phyloP scores from a whole-genome alignment of 1,140 invertebrate species.

The Sipha flava region DNA sequence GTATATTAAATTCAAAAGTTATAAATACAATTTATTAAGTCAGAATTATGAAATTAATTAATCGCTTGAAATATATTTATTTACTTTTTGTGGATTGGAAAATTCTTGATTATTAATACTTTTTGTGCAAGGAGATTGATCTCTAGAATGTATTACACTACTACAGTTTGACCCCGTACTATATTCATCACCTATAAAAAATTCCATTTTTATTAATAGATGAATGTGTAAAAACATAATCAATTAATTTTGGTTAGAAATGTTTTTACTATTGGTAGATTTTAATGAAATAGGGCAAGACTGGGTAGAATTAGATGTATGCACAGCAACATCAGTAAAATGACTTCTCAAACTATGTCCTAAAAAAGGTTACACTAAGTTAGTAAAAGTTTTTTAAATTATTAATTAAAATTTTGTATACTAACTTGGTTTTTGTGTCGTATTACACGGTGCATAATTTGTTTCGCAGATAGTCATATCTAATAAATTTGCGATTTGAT shows the following conservation, averaged over 20 bases:
- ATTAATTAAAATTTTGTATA: background rate
- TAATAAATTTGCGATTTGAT: constrained; percentile 82
- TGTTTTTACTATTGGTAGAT: background rate
- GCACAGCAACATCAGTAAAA: background rate
- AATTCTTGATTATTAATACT: background rate
- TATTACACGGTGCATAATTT: constrained; percentile 1
- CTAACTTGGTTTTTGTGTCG: background rate
- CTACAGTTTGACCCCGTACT: constrained; percentile 9
- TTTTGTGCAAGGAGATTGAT: background rate
- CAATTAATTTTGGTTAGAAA: too few relatives aligned
- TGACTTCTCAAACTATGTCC: background rate
- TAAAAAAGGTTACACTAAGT: background rate
- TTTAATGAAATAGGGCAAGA: background rate
- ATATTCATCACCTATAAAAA: constrained; percentile 3
- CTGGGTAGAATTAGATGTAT: background rate
- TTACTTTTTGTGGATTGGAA: background rate
- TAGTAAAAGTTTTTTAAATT: background rate
- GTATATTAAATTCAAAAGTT: background rate
- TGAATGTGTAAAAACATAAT: background rate
- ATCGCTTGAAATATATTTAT: too few relatives aligned
- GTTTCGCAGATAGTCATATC: constrained; percentile 47
- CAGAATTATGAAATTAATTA: background rate
- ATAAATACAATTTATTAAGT: background rate
- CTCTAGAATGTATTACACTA: background rate
- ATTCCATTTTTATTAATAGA: background rate